phyloP scores from a whole-genome alignment of 2,888 invertebrate species.

The Tryphoninae sp. region DNA sequence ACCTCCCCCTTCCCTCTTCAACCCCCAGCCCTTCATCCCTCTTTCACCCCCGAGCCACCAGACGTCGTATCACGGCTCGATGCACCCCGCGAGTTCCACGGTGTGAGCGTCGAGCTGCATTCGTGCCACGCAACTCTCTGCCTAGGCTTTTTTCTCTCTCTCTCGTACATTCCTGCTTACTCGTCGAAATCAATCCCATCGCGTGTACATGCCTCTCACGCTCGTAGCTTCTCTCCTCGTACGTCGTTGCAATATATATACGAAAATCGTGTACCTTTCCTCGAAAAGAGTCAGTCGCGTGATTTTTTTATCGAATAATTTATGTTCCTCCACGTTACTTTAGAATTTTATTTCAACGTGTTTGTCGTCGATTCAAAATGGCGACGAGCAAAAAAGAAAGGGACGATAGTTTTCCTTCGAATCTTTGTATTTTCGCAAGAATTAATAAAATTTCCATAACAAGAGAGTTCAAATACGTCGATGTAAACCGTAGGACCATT shows the following conservation, averaged over 20 bases:
- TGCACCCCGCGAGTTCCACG: constrained; percentile 50
- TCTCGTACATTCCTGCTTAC: constrained; percentile 56
- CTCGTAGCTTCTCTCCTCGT: constrained; percentile 23
- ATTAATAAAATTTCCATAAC: no score
- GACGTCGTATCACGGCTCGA: constrained; percentile 59
- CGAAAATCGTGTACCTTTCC: constrained; percentile 27
- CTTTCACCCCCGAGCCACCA: constrained; percentile 40
- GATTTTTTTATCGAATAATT: constrained; percentile 41
- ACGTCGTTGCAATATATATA: constrained; percentile 19
- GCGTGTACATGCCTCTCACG: constrained; percentile 41
- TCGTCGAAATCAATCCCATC: constrained; percentile 63
- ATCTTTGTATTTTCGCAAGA: no score
- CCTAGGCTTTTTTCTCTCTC: constrained; percentile 44
- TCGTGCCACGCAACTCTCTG: constrained; percentile 9
- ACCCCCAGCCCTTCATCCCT: background rate
- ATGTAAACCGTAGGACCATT: no score
- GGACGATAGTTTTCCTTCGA: no score
- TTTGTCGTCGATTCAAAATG: no score
- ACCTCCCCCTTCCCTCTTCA: constrained; percentile 7
- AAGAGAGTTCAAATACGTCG: no score
- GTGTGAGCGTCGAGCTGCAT: constrained; percentile 41
- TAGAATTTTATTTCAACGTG: no score
- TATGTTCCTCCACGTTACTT: background rate
- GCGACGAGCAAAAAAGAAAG: no score
- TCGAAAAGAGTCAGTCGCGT: constrained; percentile 32